Conservation (phyloP, 2,888 invertebrate species). For the Glaucopsyche alexis region DNA sequence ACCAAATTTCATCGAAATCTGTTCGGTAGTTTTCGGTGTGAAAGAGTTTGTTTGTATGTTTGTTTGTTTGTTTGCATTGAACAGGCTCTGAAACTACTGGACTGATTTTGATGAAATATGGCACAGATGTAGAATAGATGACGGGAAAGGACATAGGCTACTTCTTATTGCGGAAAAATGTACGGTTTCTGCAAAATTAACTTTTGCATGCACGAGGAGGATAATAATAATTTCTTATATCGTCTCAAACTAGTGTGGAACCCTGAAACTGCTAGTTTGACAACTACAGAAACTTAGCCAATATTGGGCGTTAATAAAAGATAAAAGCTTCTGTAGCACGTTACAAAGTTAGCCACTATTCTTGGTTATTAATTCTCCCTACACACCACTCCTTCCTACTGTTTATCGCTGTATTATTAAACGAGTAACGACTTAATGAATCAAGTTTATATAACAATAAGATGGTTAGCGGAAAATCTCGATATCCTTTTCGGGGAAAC, state of each 20-base stretch:
- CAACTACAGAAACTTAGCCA: slow-evolving; percentile 53
- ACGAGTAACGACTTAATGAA: slow-evolving; percentile 40
- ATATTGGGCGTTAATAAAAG: slow-evolving; percentile 56
- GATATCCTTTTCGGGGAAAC: not conserved
- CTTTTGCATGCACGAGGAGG: too few relatives aligned
- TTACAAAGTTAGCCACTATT: slow-evolving; percentile 50
- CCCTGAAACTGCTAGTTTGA: slow-evolving; percentile 41
- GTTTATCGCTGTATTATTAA: slow-evolving; percentile 43
- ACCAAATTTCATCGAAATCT: too few relatives aligned
- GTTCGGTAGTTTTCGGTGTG: too few relatives aligned
- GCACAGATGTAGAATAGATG: too few relatives aligned
- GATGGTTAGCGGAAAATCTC: slow-evolving; percentile 15
- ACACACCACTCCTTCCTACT: slow-evolving; percentile 31
- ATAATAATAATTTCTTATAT: not conserved
- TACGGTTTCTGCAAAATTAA: too few relatives aligned
- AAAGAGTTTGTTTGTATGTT: too few relatives aligned
- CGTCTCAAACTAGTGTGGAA: not conserved
- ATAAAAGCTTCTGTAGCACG: slow-evolving; percentile 56
- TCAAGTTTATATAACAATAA: slow-evolving; percentile 39
- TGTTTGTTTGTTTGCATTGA: too few relatives aligned
- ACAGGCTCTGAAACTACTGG: not conserved
- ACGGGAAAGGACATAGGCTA: too few relatives aligned
- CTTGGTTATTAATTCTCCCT: not conserved
- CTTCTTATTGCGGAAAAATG: too few relatives aligned
- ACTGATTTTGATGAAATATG: too few relatives aligned